A percentile compares a stretch with the other conserved stretches of the same genome.
phyloP scores from a whole-genome alignment of 2,888 invertebrate species.

The Amiota minor region DNA sequence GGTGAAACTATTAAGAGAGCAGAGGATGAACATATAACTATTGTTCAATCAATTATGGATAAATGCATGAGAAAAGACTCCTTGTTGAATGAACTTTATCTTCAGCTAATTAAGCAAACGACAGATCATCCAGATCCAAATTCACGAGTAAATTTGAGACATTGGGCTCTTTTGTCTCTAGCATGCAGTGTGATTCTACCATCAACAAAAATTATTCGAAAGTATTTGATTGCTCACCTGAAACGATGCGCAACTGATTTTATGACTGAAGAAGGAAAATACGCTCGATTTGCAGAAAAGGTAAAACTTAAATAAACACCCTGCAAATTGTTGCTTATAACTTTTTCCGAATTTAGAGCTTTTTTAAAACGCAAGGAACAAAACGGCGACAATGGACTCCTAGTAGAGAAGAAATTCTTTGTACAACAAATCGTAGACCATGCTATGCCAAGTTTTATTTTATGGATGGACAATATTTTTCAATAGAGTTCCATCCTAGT shows the following conservation, averaged over 20 bases:
- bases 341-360: constrained; percentile 75
- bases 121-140: constrained; percentile 93
- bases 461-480: constrained; percentile 95
- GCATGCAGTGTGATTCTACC: constrained; percentile 89
- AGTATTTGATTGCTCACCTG: constrained; percentile 91
- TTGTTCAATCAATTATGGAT: constrained; percentile 92
- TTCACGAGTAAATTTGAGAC: constrained; percentile 88
- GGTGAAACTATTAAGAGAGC: constrained; percentile 80
- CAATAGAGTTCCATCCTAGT: constrained; percentile 95
- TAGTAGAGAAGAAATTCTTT: constrained; percentile 92
- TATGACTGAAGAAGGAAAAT: constrained; percentile 94
- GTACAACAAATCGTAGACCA: constrained; percentile 91
- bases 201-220: constrained; percentile 87
- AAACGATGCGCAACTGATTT: constrained; percentile 90
- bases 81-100: constrained; percentile 89
- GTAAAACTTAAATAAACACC: constrained; percentile 67
- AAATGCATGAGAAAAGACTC: constrained; percentile 92
- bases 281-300: constrained; percentile 93
- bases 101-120: constrained; percentile 94
- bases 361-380: constrained; percentile 81
- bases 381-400: constrained; percentile 91
- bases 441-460: constrained; percentile 93
- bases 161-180: constrained; percentile 91
- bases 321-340: neutral
- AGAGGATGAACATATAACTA: constrained; percentile 89